Evolutionary conservation across 1,140 invertebrate genomes (phyloP).

Genomic region (Drosophila carrolli): DNA sequence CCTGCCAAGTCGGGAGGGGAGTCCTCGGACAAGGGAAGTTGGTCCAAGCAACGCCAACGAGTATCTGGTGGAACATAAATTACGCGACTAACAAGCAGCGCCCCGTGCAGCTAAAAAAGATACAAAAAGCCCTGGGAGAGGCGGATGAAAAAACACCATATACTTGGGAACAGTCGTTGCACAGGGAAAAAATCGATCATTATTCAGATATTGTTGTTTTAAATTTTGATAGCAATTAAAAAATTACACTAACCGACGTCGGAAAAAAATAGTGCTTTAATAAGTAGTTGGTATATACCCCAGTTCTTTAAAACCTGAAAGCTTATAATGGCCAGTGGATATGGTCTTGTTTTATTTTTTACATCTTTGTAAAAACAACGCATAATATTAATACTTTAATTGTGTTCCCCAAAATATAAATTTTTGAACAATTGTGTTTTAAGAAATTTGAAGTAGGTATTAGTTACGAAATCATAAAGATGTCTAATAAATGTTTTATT

Average conservation of each 20-base stretch:
- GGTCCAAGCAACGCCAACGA: conserved; percentile 78
- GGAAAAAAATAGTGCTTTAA: neutral
- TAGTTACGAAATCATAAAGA: no score
- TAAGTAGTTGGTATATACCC: no score
- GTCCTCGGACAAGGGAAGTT: conserved; percentile 15
- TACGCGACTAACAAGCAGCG: conserved; percentile 84
- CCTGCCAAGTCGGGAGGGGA: neutral
- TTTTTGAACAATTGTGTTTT: no score
- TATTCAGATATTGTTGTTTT: neutral
- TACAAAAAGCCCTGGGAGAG: conserved; percentile 41
- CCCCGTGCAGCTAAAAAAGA: conserved; percentile 74
- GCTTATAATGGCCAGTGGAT: no score
- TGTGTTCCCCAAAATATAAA: no score
- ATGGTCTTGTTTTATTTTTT: no score
- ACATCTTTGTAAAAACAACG: no score
- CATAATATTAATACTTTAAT: no score
- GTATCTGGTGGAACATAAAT: conserved; percentile 84
- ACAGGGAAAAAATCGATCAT: conserved; percentile 15
- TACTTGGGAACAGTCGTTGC: conserved; percentile 59
- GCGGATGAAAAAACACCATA: conserved; percentile 40
- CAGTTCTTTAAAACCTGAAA: no score
- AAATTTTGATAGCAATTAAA: neutral
- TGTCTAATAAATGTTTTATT: no score
- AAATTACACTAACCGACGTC: neutral
- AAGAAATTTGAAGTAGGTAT: no score